Percentiles rank a stretch among this genome's conserved stretches.
Conservation (phyloP, 1,140 invertebrate species). For the Drosophila sechellia region DNA sequence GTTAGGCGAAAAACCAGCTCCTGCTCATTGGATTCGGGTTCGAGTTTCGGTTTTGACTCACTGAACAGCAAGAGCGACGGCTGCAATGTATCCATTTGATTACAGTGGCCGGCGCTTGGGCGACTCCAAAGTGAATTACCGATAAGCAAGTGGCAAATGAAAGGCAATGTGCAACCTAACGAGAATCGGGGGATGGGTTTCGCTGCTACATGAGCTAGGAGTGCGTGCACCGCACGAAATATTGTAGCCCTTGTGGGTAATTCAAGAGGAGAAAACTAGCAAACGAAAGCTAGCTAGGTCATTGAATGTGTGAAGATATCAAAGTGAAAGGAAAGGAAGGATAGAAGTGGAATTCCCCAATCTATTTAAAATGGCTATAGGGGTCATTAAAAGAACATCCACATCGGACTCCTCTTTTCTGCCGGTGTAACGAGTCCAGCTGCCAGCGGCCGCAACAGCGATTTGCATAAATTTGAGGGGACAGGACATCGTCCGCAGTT, state of each 20-base stretch:
- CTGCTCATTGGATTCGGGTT: not conserved
- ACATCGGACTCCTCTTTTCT: not conserved
- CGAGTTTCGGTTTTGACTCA: not conserved
- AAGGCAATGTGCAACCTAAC: constrained; percentile 52
- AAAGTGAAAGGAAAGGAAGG: not conserved
- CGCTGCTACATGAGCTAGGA: constrained; percentile 10
- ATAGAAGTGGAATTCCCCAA: too few relatives aligned
- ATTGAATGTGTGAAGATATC: not conserved
- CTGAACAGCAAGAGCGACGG: constrained; percentile 16
- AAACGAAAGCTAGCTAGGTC: not conserved
- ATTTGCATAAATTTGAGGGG: constrained; percentile 77
- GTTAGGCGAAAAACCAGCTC: constrained; percentile 60
- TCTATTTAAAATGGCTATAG: too few relatives aligned
- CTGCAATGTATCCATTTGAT: constrained; percentile 62
- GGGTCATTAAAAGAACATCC: too few relatives aligned
- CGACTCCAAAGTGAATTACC: constrained; percentile 69
- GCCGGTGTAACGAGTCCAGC: constrained; percentile 14
- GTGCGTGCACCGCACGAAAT: constrained; percentile 10
- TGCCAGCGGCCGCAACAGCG: constrained; percentile 46
- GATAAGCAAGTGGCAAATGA: constrained; percentile 70
- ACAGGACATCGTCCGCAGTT: constrained; percentile 52
- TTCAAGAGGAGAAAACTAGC: not conserved
- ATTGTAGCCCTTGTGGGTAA: too few relatives aligned
- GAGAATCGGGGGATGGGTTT: constrained; percentile 19
- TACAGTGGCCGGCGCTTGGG: constrained; percentile 39